Evolutionary conservation across 2,888 invertebrate species (phyloP).

Genomic region (Pheosia tremula): DNA sequence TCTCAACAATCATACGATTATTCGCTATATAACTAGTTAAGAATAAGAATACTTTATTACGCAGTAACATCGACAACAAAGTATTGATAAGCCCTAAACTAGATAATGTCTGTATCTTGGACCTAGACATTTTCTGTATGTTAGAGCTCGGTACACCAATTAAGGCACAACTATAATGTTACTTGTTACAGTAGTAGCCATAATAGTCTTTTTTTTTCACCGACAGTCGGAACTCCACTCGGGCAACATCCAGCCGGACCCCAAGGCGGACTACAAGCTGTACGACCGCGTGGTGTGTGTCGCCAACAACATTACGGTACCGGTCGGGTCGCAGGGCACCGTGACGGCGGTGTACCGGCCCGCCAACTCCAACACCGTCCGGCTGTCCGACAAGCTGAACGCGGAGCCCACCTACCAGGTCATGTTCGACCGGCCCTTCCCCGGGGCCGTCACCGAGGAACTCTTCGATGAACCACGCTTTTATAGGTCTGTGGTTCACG

Average conservation of each 20-base stretch:
- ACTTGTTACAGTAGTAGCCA: too few species aligned
- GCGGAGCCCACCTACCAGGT: conserved; percentile 89
- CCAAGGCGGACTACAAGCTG: conserved; percentile 86
- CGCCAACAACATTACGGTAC: conserved; percentile 89
- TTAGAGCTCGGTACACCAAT: too few species aligned
- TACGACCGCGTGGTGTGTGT: conserved; percentile 95
- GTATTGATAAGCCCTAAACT: too few species aligned
- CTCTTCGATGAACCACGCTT: conserved; percentile 62
- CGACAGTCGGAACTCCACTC: conserved; percentile 75
- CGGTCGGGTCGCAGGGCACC: conserved; percentile 93
- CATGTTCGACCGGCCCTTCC: conserved; percentile 91
- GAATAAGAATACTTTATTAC: too few species aligned
- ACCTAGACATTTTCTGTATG: too few species aligned
- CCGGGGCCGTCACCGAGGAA: conserved; percentile 82
- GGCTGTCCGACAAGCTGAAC: conserved; percentile 78
- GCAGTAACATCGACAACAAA: too few species aligned
- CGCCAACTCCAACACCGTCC: conserved; percentile 70
- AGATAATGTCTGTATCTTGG: too few species aligned
- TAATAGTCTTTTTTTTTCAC: too few species aligned
- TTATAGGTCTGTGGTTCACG: conserved; percentile 56
- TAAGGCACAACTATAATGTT: too few species aligned
- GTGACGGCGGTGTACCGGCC: conserved; percentile 87
- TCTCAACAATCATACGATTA: too few species aligned
- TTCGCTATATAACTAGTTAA: too few species aligned
- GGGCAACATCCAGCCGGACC: conserved; percentile 87